phyloP scores from a whole-genome alignment of 2,888 invertebrate species.

The Amphipyra berbera region DNA sequence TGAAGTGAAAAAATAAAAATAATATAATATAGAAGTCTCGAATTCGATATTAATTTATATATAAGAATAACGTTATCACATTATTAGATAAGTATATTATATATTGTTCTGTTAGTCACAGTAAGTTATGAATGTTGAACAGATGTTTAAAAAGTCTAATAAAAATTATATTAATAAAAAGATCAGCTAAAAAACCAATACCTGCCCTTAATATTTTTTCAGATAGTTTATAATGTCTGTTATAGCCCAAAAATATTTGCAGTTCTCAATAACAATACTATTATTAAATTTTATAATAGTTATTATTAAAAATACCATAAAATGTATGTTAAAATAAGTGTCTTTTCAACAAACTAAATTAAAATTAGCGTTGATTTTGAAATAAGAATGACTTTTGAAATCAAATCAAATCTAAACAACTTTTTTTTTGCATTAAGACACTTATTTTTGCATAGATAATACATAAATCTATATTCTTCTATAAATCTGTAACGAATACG shows the following conservation, averaged over 20 bases:
- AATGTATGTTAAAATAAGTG: too few relatives aligned
- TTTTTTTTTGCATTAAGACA: not conserved
- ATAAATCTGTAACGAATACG: slow-evolving; percentile 8
- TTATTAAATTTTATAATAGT: too few relatives aligned
- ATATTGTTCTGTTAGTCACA: slow-evolving; percentile 40
- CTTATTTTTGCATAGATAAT: not conserved
- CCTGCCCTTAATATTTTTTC: not conserved
- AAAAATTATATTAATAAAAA: slow-evolving; percentile 5
- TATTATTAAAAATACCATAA: too few relatives aligned
- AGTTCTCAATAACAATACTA: too few relatives aligned
- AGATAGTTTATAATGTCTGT: too few relatives aligned
- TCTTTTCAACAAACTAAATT: too few relatives aligned
- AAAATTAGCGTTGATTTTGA: too few relatives aligned
- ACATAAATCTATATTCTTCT: not conserved
- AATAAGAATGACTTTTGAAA: too few relatives aligned
- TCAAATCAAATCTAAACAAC: too few relatives aligned
- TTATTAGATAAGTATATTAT: slow-evolving; percentile 52
- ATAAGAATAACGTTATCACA: slow-evolving; percentile 51
- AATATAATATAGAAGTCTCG: slow-evolving; percentile 24
- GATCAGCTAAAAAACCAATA: not conserved
- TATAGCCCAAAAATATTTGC: too few relatives aligned
- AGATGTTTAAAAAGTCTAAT: slow-evolving; percentile 29
- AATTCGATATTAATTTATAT: slow-evolving; percentile 48
- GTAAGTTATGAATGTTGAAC: slow-evolving; percentile 46
- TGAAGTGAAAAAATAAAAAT: not conserved